Evolutionary conservation across 64 coral and sea anemone species (phyloP), one percentile per base, ranked within the genome.

Genomic region (Stichodactyla mertensii): DNA sequence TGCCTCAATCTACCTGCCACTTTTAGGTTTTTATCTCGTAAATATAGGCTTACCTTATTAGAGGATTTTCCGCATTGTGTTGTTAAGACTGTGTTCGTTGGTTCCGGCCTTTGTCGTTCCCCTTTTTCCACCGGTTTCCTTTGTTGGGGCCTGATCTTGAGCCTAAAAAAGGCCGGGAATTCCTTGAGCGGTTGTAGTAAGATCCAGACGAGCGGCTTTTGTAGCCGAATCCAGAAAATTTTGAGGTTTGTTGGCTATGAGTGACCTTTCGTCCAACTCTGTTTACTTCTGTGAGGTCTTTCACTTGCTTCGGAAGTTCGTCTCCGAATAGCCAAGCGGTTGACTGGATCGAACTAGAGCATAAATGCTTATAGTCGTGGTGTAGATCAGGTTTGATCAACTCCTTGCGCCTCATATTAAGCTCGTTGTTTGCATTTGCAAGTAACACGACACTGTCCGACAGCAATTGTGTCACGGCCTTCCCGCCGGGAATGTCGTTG

Each of bases 271-370:
- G 10, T 7, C 83, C 87, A 16, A 89, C 83, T 82, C 71, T 86
- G 52, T 89, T 93, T 10, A 54, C 87, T 82, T 92, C 86, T 82
- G 61, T 64, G 6, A 92, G 80, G 9, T 92, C 91, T 57, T 84
- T 92, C 20, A 92, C 66, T 57, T 53, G 80, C 81, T 92, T 88
- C 13, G 86, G 54, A 12, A 92, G 82, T 15, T 93, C 83, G 22
- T 89, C 87, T 52, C 92, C 87, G 67, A 93, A 93, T 52, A 91
- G 20, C 84, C 24, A 6, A 61, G 84, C 55, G 6, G 89, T 91
- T 8, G 83, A 62, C 52, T 79, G 27, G 36, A 79, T 18, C 4
- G 77, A 79, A 19, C 77, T 79, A 51, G 77, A 79, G 77, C 45
- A 79, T 51, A 86, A 67, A 52, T 91, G 85, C 16, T 69, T 86